Base-by-base conservation (phyloP, 1,140 invertebrate genomes). In the Pissodes strobi region DNA sequence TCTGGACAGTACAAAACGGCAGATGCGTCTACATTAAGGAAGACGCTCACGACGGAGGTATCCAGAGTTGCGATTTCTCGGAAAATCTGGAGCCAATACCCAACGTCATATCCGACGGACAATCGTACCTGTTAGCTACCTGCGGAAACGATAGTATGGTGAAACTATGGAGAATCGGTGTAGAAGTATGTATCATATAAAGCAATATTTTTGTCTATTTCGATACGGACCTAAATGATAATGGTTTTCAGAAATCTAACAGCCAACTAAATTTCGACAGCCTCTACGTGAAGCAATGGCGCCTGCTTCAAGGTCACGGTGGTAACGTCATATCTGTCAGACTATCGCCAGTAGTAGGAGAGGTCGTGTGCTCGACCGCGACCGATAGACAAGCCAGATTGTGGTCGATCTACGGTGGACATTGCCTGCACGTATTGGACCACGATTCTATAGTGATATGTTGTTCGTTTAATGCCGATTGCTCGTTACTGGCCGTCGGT, bases 121-220 rank as follows among this genome's bases (percentile, higher is more conserved):
- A 77, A 45, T 72, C 74, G 18, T 87, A 86, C 70, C 68, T 89
- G 17, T 66, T 91, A 52, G 87, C 86, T 2, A 87, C 87, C 1
- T 84, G 88, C 69, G 90, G 90, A 3, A 88, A 89, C 68, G 90
- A 92, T 74, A 84, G 87, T 53, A 69, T 86, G 1, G 83, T 90
- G 0, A 89, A 89, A 73, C 68, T 91, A 1, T 92, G 89, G 89
- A 82, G 82, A 38, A 80, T 91, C 12, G 78, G 77, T 9, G 72
- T 83, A 38, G 73, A 74, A 18, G 25, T 27, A 9, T 5, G 25
- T n/a, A n/a, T n/a, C n/a, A n/a, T 27, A 27, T 17, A 2, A 17
- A 19, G 18, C n/a, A 17, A 18, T 39, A n/a, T n/a, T n/a, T n/a
- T n/a, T n/a, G n/a, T n/a, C n/a, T n/a, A n/a, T n/a, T n/a, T n/a